phyloP scores from a whole-genome alignment of 2,113 vertebrate genomes.

The Poicephalus gulielmi region DNA sequence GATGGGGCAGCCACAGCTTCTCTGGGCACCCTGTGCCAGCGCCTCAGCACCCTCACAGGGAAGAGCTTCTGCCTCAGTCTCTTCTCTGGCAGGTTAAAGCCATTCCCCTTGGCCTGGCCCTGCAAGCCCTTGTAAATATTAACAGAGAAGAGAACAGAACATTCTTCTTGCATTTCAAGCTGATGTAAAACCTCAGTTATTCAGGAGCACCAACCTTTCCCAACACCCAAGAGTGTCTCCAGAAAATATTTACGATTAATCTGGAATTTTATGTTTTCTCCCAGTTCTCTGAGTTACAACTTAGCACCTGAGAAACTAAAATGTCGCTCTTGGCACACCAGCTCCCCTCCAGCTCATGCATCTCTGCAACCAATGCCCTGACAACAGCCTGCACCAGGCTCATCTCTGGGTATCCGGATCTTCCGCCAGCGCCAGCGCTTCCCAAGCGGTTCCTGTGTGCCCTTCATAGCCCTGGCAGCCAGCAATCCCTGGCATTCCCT shows the following conservation, averaged over 20 bases:
- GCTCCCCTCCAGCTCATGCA: not conserved
- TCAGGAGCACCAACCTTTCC: not conserved
- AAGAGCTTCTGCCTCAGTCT: not conserved
- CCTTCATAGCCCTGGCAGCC: not conserved
- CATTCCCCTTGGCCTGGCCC: not conserved
- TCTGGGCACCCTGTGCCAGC: too few species aligned
- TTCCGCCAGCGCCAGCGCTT: not conserved
- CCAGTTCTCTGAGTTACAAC: not conserved
- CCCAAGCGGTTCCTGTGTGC: accelerated
- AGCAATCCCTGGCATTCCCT: not conserved
- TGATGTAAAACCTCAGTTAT: not conserved
- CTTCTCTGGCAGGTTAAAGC: not conserved
- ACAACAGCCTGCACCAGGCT: not conserved
- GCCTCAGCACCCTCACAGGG: not conserved
- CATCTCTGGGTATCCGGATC: not conserved
- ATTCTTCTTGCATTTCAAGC: not conserved
- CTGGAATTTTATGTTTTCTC: not conserved
- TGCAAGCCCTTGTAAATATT: not conserved
- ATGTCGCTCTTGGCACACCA: not conserved
- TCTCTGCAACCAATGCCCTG: not conserved
- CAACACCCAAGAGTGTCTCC: not conserved
- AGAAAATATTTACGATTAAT: not conserved
- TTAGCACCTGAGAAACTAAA: not conserved
- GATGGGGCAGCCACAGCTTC: too few species aligned
- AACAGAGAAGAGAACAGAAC: not conserved